Conservation (phyloP, 2,888 invertebrate species). For the Proisotoma minuta region DNA sequence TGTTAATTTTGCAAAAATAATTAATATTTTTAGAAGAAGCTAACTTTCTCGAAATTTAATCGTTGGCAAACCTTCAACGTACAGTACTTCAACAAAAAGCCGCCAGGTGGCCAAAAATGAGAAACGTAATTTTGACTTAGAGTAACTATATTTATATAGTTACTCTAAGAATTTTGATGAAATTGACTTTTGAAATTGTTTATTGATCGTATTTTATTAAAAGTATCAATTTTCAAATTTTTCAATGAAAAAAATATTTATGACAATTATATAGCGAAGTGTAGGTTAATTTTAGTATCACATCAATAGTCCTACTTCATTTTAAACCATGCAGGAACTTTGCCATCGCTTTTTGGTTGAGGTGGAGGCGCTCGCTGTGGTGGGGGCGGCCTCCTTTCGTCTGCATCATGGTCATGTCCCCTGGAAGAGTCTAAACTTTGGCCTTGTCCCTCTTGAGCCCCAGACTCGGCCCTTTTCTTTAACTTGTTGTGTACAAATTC, state of each 20-base stretch:
- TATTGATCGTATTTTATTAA: not conserved
- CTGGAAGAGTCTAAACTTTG: slow-evolving; percentile 2
- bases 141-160: too few relatives aligned
- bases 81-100: too few relatives aligned
- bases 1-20: too few relatives aligned
- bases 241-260: not conserved
- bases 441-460: slow-evolving; percentile 20
- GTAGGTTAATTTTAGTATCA: not conserved
- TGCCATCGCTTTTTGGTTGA: slow-evolving; percentile 15
- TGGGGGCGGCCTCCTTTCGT: not conserved
- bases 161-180: not conserved
- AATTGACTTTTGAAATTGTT: not conserved
- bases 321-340: slow-evolving; percentile 39
- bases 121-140: too few relatives aligned
- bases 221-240: not conserved
- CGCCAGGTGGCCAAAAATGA: too few relatives aligned
- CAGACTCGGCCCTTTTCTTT: slow-evolving; percentile 12
- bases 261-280: not conserved
- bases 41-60: too few relatives aligned
- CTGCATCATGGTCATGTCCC: not conserved
- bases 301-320: slow-evolving; percentile 11
- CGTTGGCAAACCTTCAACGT: too few relatives aligned
- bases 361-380: slow-evolving; percentile 15
- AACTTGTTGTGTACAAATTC: slow-evolving; percentile 22
- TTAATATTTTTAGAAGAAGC: too few relatives aligned